Evolutionary conservation across 2,797 vertebrate genomes (phyloP).

Genomic region (Alosa sapidissima): DNA sequence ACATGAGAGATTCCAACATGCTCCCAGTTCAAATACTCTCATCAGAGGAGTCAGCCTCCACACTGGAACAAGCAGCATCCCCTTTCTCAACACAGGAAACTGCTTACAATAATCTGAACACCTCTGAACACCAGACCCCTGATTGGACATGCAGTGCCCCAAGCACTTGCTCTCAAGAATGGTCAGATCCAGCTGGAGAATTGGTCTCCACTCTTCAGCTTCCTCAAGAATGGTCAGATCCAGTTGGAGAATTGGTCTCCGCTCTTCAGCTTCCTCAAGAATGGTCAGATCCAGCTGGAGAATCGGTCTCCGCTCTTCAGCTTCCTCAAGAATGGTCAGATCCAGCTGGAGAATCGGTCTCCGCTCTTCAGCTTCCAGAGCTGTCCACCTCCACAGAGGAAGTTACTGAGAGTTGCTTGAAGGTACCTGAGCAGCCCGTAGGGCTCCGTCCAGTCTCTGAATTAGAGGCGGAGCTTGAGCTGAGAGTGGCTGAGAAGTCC

Average conservation of each 20-base stretch:
- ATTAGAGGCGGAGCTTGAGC: constrained; percentile 2
- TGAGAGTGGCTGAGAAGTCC: constrained; percentile 1
- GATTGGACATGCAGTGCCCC: neutral
- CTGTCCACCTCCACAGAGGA: neutral
- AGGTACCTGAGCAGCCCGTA: neutral
- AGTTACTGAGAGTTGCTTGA: neutral
- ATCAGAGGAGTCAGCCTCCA: neutral
- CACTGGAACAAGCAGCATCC: neutral
- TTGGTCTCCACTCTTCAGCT: neutral
- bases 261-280: neutral
- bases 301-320: too few relatives aligned
- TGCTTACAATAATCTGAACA: neutral
- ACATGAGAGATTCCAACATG: neutral
- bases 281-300: too few relatives aligned
- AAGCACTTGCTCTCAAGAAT: neutral
- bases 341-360: too few relatives aligned
- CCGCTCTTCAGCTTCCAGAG: neutral
- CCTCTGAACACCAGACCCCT: neutral
- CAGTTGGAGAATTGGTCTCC: neutral
- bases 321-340: too few relatives aligned
- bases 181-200: neutral
- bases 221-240: too few relatives aligned
- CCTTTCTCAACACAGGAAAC: neutral
- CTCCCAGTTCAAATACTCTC: neutral
- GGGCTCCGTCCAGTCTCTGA: neutral